phyloP scores from a whole-genome alignment of 2,888 invertebrate genomes.

The Dorcus hopei region DNA sequence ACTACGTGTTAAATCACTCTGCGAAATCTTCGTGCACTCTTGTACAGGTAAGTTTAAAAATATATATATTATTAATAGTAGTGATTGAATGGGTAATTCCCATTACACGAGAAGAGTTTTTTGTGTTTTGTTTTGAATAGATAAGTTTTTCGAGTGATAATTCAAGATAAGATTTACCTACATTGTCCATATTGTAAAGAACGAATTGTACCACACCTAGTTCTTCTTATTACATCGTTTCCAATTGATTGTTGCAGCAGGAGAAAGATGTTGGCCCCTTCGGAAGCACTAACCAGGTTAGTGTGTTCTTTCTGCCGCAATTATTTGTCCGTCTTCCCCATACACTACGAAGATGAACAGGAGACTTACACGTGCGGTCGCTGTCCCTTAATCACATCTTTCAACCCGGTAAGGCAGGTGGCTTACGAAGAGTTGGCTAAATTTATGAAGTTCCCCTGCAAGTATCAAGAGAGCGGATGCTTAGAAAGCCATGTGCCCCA shows the following conservation, averaged over 20 bases:
- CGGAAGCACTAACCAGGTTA: constrained; percentile 25
- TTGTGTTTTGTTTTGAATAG: too few relatives aligned
- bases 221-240: not conserved
- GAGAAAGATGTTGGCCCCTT: constrained; percentile 11
- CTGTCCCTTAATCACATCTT: constrained; percentile 28
- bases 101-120: too few relatives aligned
- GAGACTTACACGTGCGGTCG: constrained; percentile 35
- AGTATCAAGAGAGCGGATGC: constrained; percentile 34
- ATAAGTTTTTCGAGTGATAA: too few relatives aligned
- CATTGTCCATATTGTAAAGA: too few relatives aligned
- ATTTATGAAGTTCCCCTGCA: constrained; percentile 37
- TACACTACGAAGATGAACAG: constrained; percentile 25
- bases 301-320: constrained; percentile 34
- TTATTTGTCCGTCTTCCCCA: constrained; percentile 36
- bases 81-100: too few relatives aligned
- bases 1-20: too few relatives aligned
- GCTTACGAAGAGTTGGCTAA: constrained; percentile 33
- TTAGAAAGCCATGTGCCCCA: constrained; percentile 25
- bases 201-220: constrained; percentile 3
- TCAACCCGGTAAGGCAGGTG: constrained; percentile 29
- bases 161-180: too few relatives aligned
- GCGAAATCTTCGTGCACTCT: too few relatives aligned
- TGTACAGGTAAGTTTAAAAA: too few relatives aligned
- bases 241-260: not conserved
- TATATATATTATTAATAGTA: too few relatives aligned